phyloP scores from a whole-genome alignment of 2,888 invertebrate species.

The Caenorhabditis zanzibari region DNA sequence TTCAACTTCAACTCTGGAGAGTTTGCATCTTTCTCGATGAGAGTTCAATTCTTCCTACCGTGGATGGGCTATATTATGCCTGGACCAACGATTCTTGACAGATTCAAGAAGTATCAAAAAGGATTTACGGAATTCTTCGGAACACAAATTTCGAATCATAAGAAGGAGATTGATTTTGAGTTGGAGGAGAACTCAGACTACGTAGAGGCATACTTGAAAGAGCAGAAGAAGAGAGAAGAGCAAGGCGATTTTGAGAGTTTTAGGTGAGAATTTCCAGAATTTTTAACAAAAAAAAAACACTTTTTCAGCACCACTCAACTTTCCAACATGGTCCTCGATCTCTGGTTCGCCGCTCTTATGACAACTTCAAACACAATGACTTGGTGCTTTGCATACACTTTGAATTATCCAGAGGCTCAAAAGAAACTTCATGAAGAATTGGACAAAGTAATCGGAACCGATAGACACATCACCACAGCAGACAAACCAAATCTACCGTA shows the following conservation, averaged over 20 bases:
- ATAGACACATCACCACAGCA: conserved; percentile 61
- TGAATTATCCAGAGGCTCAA: conserved; percentile 65
- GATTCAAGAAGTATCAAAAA: conserved; percentile 64
- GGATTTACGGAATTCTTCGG: conserved; percentile 69
- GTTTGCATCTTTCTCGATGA: conserved; percentile 54
- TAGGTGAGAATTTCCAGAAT: conserved; percentile 21
- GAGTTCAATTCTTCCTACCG: conserved; percentile 58
- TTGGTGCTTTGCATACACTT: conserved; percentile 58
- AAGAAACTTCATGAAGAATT: conserved; percentile 69
- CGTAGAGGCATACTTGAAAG: conserved; percentile 61
- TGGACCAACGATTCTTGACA: conserved; percentile 57
- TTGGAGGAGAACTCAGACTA: conserved; percentile 57
- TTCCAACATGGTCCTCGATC: conserved; percentile 61
- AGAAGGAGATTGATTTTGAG: conserved; percentile 58
- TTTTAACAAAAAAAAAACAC: not conserved
- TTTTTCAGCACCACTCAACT: conserved; percentile 52
- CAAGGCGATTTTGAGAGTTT: conserved; percentile 48
- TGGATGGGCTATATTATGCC: conserved; percentile 64
- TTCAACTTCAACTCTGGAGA: conserved; percentile 63
- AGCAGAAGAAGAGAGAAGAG: conserved; percentile 57
- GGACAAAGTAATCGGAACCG: conserved; percentile 71
- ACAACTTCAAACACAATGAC: conserved; percentile 64
- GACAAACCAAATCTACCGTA: conserved; percentile 68
- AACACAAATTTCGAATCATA: conserved; percentile 64
- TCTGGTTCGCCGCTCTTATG: conserved; percentile 65